A percentile compares a stretch with the other conserved stretches of the same genome.
These are phyloP conservation scores for Heliconius cydno DNA, from an alignment of 2,888 invertebrate genomes.

Conservation along the genomic window DNA sequence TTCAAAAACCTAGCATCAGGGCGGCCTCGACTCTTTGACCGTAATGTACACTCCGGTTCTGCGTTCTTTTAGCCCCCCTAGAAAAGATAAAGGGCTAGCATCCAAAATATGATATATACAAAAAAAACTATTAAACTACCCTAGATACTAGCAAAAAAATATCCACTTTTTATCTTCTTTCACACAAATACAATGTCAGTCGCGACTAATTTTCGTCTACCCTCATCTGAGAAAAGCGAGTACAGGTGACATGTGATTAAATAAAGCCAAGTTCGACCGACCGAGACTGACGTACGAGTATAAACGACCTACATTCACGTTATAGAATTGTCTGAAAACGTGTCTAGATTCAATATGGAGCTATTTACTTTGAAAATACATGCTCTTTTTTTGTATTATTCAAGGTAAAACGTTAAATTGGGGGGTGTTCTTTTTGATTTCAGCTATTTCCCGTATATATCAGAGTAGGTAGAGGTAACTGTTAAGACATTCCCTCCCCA, in stretches of 20 bases:
- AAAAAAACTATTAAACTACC: not conserved
- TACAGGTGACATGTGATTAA: slow-evolving; percentile 46
- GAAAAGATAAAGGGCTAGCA: not conserved
- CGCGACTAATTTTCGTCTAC: slow-evolving; percentile 40
- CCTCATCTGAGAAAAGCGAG: slow-evolving; percentile 40
- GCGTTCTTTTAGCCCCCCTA: too few species aligned
- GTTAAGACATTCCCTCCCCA: too few species aligned
- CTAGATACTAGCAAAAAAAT: not conserved
- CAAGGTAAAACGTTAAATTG: not conserved
- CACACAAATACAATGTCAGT: slow-evolving; percentile 20
- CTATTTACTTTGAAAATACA: slow-evolving; percentile 16
- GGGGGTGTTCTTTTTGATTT: not conserved
- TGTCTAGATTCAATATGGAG: slow-evolving; percentile 18
- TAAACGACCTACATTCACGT: not conserved
- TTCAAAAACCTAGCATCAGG: too few species aligned
- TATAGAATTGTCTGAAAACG: slow-evolving; percentile 41
- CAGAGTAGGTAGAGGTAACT: too few species aligned
- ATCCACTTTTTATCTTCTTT: not conserved
- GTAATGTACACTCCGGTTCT: too few species aligned
- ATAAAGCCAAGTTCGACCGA: slow-evolving; percentile 44
- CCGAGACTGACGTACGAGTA: slow-evolving; percentile 19
- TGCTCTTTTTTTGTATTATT: slow-evolving; percentile 7
- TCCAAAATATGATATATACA: not conserved
- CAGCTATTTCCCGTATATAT: not conserved
- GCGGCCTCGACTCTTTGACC: too few species aligned